Evolutionary conservation across 2,888 invertebrate species (phyloP).

Genomic region (Caenorhabditis uteleia): DNA sequence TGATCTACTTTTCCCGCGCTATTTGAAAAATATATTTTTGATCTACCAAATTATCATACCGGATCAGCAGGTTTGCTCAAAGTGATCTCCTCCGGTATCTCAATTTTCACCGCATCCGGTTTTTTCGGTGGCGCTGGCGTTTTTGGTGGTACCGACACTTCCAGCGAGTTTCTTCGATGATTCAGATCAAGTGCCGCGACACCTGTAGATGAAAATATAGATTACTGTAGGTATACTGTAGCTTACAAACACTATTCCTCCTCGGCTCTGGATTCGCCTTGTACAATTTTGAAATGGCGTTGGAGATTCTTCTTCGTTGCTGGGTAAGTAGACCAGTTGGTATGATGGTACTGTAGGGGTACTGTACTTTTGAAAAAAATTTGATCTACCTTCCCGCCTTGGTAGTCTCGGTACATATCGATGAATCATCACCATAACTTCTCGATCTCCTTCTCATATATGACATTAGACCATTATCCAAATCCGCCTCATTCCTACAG

Average conservation of each 20-base stretch:
- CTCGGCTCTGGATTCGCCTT: slow-evolving; percentile 19
- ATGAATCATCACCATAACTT: slow-evolving; percentile 12
- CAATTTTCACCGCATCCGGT: slow-evolving; percentile 17
- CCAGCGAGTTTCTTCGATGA: slow-evolving; percentile 7
- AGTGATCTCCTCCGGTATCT: slow-evolving; percentile 15
- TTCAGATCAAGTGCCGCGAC: slow-evolving; percentile 38
- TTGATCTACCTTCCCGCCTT: slow-evolving; percentile 3
- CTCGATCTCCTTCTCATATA: slow-evolving; percentile 18
- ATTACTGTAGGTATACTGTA: neutral
- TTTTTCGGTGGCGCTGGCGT: neutral
- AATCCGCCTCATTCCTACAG: slow-evolving; percentile 26
- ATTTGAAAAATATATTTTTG: no score
- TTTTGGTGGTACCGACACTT: neutral
- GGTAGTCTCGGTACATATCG: slow-evolving; percentile 13
- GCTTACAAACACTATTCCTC: slow-evolving; percentile 34
- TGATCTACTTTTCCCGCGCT: neutral
- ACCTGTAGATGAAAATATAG: slow-evolving; percentile 9
- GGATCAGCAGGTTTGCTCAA: no score
- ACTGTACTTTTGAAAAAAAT: neutral
- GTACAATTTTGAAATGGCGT: slow-evolving; percentile 9
- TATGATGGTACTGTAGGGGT: slow-evolving; percentile 11
- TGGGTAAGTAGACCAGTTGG: slow-evolving; percentile 16
- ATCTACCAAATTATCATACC: no score
- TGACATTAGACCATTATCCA: slow-evolving; percentile 29
- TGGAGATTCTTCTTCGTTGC: slow-evolving; percentile 10